Base-by-base conservation (phyloP, 2,113 vertebrate species). In the Chionis minor region DNA sequence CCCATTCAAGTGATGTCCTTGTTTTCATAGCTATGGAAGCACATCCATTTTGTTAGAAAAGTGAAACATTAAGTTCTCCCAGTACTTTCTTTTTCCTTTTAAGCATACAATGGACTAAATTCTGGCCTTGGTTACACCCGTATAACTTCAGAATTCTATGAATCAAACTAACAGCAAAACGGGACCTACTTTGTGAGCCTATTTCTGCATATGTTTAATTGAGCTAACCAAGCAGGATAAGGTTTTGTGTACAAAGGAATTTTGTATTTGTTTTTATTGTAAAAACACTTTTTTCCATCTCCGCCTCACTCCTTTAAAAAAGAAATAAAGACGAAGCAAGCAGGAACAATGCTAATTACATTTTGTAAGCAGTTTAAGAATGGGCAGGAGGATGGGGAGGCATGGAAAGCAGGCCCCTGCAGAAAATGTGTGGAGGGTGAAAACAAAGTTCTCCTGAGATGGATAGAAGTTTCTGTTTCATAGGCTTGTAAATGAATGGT, bases 391-490 rank as follows among this genome's bases (percentile, higher is more conserved):
- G 55, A 97, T 96, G 91, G 96, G 38, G 84, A 96, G 63, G 95
- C 96, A 97, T 97, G 79, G 93, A 93, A 96, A 97, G 90, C 81
- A 95, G 81, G 59, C 78, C 87, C 91, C 59, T 95, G 75, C 79
- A 90, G 74, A 96, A 97, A 96, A 96, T 17, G 67, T 45, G 81
- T 90, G 74, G 56, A 92, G 92, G 44, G 87, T 70, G 90, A 91
- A 91, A 96, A 96, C 81, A 96, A 97, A 97, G 96, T 97, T 97
- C 84, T 97, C 92, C 95, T 97, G 95, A 96, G 97, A 91, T 94
- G 89, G 94, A 92, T 54, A 94, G 91, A 96, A 97, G 90, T 97
- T 97, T 96, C 93, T 91, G 86, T 97, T 97, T 91, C 92, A 92
- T 80, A 95, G 70, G 65, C 95, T 96, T 93, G 27, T 40, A 97